Evolutionary conservation across 2,113 vertebrate genomes (phyloP).

Genomic region (Petroica traversi): DNA sequence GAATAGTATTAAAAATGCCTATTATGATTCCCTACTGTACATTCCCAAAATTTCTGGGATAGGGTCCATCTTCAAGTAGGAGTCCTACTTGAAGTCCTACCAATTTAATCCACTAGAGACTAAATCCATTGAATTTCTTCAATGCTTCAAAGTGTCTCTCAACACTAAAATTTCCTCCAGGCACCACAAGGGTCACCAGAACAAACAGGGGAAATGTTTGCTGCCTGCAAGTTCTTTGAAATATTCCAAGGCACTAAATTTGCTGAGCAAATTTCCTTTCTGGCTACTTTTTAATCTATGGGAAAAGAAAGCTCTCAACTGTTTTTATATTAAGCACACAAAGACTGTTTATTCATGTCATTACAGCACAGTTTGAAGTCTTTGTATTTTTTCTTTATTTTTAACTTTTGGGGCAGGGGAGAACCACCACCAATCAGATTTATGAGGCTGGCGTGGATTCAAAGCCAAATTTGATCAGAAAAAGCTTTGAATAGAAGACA

Average conservation of each 20-base stretch:
- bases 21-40: background rate
- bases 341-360: background rate
- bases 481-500: background rate
- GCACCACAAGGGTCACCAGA: background rate
- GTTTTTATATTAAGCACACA: background rate
- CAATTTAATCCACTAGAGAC: background rate
- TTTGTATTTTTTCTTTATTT: background rate
- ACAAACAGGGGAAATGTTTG: background rate
- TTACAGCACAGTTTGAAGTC: background rate
- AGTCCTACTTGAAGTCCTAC: background rate
- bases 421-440: background rate
- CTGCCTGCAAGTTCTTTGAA: background rate
- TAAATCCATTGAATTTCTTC: background rate
- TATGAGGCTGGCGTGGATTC: constrained; percentile 4
- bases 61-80: background rate
- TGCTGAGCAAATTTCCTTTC: background rate
- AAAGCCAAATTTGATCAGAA: constrained; percentile 7
- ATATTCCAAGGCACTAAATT: background rate
- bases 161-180: background rate
- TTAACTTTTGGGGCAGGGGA: background rate
- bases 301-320: background rate
- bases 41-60: background rate
- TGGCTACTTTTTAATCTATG: background rate
- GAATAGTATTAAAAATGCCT: background rate
- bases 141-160: background rate